These are phyloP conservation scores for Drosophila stalkeri DNA, from an alignment of 2,888 invertebrate genomes.

Conservation along the genomic window DNA sequence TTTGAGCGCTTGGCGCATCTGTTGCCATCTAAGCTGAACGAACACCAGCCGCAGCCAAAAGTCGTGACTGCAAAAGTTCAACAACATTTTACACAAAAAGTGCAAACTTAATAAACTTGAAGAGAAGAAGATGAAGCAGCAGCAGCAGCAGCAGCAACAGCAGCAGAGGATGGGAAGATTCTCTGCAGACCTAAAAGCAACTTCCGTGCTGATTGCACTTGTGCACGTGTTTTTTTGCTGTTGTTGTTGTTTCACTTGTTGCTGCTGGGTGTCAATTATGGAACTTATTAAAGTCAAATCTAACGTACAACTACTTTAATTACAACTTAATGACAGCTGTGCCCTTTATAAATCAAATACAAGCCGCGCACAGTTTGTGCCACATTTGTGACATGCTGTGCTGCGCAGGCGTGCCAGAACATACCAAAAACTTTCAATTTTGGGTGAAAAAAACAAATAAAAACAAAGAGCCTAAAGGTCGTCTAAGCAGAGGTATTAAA, in stretches of 20 bases:
- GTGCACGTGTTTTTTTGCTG: conserved; percentile 46
- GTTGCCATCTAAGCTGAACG: conserved; percentile 27
- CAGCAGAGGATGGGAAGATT: conserved; percentile 17
- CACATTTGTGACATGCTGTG: conserved; percentile 11
- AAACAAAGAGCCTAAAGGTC: not conserved
- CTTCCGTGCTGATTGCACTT: conserved; percentile 57
- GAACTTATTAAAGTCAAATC: conserved; percentile 34
- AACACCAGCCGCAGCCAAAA: conserved; percentile 31
- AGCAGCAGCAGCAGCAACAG: not conserved
- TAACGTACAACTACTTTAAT: conserved; percentile 42
- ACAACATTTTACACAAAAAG: conserved; percentile 79
- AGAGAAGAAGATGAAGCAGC: conserved; percentile 5
- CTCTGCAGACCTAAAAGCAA: conserved; percentile 38
- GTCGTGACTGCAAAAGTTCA: conserved; percentile 83
- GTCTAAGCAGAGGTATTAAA: not conserved
- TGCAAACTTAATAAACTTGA: conserved; percentile 63
- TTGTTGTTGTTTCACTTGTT: not conserved
- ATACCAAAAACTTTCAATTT: conserved; percentile 12
- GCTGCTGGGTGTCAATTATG: conserved; percentile 51
- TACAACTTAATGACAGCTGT: conserved; percentile 36
- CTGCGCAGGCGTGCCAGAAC: conserved; percentile 22
- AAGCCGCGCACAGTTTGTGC: not conserved
- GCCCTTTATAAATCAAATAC: conserved; percentile 22
- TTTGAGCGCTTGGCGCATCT: conserved; percentile 61
- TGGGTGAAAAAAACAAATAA: too few species aligned